Base-by-base conservation (phyloP, 2,888 invertebrate species). In the Synergus laeviventris region DNA sequence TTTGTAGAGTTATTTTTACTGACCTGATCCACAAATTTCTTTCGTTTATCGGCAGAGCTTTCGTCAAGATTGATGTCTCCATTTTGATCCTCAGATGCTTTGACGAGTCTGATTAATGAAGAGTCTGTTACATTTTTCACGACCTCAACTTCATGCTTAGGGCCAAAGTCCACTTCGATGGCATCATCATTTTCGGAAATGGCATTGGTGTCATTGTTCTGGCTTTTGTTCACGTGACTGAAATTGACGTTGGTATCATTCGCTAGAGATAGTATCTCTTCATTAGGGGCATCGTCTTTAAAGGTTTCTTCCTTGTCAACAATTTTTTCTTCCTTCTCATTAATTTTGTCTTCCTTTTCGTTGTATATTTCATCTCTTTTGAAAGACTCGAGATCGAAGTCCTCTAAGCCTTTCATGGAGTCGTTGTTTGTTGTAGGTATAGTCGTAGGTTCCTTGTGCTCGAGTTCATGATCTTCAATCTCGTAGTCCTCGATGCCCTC, bases 231-330 rank as follows among this genome's bases (percentile, higher is more conserved):
- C 14, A 24, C 24, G 24, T 24, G 54, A 31, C 76, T 79, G 61
- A 85, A 82, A 79, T 88, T 88, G 4, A 89, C 88, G 73, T 84
- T 79, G 2, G 88, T 89, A 76, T 89, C 89, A 39, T 88, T 87
- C 12, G 82, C 80, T 18, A 89, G 74, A n/a, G 89, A 89, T 21
- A 86, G 79, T 9, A 79, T 18, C 24, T 66, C 77, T 2, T 76
- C 76, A 16, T 73, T 24, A 36, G n/a, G 59, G n/a, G 18, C 54
- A 77, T 76, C 36, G 14, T 36, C 64, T 38, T 64, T 24, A 3
- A 16, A 18, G 64, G 76, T 38, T 77, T 75, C 42, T 73, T 66
- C n/a, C 76, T 75, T 36, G 56, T 60, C 8, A 60, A 16, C 18
- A 8, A 42, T 54, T 60, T 31, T 21, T 38, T 56, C 38, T 14